Conservation (phyloP, 2,113 vertebrate genomes). For the Poecilia latipinna region DNA sequence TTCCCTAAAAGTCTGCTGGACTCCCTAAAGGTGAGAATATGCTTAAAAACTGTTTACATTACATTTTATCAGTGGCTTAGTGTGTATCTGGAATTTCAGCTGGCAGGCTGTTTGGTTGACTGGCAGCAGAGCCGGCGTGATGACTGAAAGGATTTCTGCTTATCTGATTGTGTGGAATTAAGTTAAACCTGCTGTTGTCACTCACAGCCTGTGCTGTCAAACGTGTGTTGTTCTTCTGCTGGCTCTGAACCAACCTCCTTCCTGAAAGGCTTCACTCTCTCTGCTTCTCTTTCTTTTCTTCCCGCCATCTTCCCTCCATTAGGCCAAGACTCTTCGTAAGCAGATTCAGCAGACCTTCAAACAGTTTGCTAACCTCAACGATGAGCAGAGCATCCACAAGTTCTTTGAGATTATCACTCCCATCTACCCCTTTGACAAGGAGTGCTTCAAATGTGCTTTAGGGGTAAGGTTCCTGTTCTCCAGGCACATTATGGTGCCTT, state of each 20-base stretch:
- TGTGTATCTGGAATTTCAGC: not conserved
- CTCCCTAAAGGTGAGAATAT: conserved; percentile 96
- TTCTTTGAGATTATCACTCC: conserved; percentile 98
- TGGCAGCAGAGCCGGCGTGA: conserved; percentile 24
- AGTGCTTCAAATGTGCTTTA: conserved; percentile 98
- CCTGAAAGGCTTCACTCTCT: not conserved
- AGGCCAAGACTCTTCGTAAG: conserved; percentile 96
- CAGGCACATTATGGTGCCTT: conserved; percentile 8
- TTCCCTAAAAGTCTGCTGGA: conserved; percentile 97
- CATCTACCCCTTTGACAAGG: conserved; percentile 96
- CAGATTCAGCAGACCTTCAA: conserved; percentile 98
- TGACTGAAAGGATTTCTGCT: conserved; percentile 49
- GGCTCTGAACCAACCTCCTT: conserved; percentile 25
- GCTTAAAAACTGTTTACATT: not conserved
- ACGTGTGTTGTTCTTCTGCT: conserved; percentile 16
- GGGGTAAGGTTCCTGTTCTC: conserved; percentile 79
- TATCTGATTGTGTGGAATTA: conserved; percentile 52
- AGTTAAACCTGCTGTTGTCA: conserved; percentile 51
- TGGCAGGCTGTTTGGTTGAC: conserved; percentile 22
- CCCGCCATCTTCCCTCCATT: not conserved
- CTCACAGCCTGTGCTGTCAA: conserved; percentile 22
- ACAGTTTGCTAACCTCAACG: conserved; percentile 95
- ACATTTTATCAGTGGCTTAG: not conserved
- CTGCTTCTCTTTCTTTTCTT: not conserved
- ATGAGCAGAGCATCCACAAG: conserved; percentile 97